A percentile compares a stretch with the other conserved stretches of the same genome.
Conservation (phyloP, 2,888 invertebrate species). For the Xestia sexstrigata region DNA sequence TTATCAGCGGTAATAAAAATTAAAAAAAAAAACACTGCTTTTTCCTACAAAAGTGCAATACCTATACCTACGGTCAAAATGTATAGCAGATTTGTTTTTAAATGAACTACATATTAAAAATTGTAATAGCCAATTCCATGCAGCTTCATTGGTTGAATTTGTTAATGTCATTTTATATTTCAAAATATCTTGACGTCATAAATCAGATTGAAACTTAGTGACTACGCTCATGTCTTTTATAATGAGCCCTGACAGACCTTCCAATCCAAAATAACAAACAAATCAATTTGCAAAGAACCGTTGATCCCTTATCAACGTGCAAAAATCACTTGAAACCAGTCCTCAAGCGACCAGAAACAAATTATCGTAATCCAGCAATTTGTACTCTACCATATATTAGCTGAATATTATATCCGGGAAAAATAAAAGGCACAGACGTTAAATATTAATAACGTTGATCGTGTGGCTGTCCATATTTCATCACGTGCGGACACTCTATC, state of each 20-base stretch:
- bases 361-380: constrained; percentile 58
- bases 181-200: neutral
- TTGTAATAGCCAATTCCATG: neutral
- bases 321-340: neutral
- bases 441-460: constrained; percentile 78
- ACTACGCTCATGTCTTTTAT: neutral
- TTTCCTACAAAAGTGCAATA: no score
- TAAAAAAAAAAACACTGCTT: no score
- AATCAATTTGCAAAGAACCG: neutral
- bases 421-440: constrained; percentile 75
- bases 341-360: constrained; percentile 7
- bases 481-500: constrained; percentile 75
- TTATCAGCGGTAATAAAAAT: no score
- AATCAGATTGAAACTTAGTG: neutral
- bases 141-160: neutral
- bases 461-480: constrained; percentile 67
- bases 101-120: no score
- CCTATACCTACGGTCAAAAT: no score
- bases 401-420: constrained; percentile 47
- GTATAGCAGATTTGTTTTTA: no score
- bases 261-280: no score
- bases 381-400: constrained; percentile 47
- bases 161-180: neutral
- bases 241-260: no score
- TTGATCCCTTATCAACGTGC: neutral